Percentiles rank a stretch among this genome's conserved stretches.
phyloP scores from a whole-genome alignment of 2,797 vertebrate genomes.

The Pempheris klunzingeri region DNA sequence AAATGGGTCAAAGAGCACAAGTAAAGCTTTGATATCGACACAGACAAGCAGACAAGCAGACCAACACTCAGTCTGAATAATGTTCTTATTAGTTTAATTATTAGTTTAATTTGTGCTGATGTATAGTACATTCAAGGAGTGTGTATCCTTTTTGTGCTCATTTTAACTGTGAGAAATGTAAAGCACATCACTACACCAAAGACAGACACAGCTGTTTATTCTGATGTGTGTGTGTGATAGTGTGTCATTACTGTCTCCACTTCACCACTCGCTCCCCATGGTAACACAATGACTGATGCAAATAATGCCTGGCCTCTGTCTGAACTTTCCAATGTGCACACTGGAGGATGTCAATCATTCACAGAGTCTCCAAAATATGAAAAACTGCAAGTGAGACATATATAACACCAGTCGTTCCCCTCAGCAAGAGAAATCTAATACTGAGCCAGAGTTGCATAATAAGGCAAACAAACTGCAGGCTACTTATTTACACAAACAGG shows the following conservation, averaged over 20 bases:
- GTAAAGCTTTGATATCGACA: conserved; percentile 28
- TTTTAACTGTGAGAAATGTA: background rate
- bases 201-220: conserved; percentile 18
- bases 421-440: conserved; percentile 55
- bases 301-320: conserved; percentile 63
- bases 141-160: background rate
- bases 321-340: conserved; percentile 66
- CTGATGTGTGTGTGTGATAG: conserved; percentile 55
- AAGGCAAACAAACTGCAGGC: conserved; percentile 74
- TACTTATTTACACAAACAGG: conserved; percentile 81
- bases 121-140: background rate
- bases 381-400: conserved; percentile 36
- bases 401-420: conserved; percentile 64
- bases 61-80: conserved; percentile 1
- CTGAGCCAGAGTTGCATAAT: conserved; percentile 65
- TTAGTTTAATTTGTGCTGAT: conserved; percentile 6
- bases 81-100: conserved; percentile 23
- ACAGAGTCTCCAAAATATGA: conserved; percentile 46
- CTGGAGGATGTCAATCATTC: conserved; percentile 65
- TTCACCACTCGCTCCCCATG: conserved; percentile 32
- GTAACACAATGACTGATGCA: conserved; percentile 57
- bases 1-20: conserved; percentile 21
- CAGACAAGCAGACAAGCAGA: conserved; percentile 8
- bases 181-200: conserved; percentile 1
- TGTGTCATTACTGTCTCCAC: conserved; percentile 25